phyloP scores from a whole-genome alignment of 2,797 vertebrate genomes.

The Loriculus beryllinus region DNA sequence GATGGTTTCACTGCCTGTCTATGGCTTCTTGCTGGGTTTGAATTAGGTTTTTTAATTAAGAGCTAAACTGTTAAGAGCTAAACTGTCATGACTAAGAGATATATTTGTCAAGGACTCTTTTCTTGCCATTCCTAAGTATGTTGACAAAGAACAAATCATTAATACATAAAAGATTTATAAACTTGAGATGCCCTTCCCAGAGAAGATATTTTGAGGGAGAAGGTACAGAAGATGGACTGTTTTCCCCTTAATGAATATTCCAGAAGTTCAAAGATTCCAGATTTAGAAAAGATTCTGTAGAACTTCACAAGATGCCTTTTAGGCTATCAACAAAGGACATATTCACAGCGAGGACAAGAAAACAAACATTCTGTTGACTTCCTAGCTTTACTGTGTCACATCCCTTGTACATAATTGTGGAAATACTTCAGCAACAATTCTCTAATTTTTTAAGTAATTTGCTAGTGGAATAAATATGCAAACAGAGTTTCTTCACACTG shows the following conservation, averaged over 20 bases:
- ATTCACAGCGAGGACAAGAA: not conserved
- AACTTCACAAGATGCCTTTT: not conserved
- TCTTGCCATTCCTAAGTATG: not conserved
- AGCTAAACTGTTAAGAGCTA: not conserved
- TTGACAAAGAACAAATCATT: not conserved
- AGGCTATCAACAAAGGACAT: not conserved
- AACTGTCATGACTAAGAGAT: not conserved
- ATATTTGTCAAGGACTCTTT: not conserved
- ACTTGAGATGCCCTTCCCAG: not conserved
- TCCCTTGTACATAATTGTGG: not conserved
- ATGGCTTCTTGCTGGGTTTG: not conserved
- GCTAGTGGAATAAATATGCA: not conserved
- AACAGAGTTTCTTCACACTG: not conserved
- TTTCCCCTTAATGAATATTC: not conserved
- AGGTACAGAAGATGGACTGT: not conserved
- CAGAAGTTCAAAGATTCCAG: not conserved
- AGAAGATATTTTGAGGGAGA: not conserved
- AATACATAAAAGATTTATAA: not conserved
- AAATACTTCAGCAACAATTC: not conserved
- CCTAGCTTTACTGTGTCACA: not conserved
- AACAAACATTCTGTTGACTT: not conserved
- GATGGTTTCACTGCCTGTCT: not conserved
- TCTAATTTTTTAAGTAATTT: not conserved
- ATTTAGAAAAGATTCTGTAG: not conserved
- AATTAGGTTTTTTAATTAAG: slow-evolving; percentile 5